phyloP scores from a whole-genome alignment of 2,797 vertebrate genomes.

The Furcifer pardalis region DNA sequence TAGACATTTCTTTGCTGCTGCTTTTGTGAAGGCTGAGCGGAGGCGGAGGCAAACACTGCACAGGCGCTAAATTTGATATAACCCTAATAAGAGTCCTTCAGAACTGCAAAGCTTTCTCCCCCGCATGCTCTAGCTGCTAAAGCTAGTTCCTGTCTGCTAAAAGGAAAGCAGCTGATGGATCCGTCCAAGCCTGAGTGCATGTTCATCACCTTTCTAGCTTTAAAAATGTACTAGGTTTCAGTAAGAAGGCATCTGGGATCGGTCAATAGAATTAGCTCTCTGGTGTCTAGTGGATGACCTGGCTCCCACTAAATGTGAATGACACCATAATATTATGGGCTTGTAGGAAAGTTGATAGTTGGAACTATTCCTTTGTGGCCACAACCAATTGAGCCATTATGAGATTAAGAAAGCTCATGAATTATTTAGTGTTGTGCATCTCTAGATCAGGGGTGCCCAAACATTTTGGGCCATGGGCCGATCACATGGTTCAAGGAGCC shows the following conservation, averaged over 20 bases:
- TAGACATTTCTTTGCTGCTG: constrained; percentile 30
- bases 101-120: not conserved
- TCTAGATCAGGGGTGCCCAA: no score
- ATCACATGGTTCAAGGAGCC: no score
- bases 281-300: constrained; percentile 13
- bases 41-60: not conserved
- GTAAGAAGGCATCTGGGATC: constrained; percentile 33
- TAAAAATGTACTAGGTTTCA: constrained; percentile 31
- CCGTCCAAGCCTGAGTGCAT: not conserved
- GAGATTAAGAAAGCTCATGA: not conserved
- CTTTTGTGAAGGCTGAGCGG: not conserved
- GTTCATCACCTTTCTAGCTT: constrained; percentile 17
- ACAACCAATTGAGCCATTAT: constrained; percentile 13
- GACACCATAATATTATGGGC: constrained; percentile 34
- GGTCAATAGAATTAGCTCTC: constrained; percentile 28
- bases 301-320: constrained; percentile 24
- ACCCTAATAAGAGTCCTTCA: constrained; percentile 7
- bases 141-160: not conserved
- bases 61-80: not conserved
- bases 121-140: not conserved
- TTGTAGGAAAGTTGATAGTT: constrained; percentile 26
- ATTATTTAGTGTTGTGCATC: not conserved
- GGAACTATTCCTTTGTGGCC: constrained; percentile 20
- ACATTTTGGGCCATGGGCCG: no score
- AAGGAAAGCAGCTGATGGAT: not conserved